A percentile compares a stretch with the other conserved stretches of the same genome.
phyloP scores from a whole-genome alignment of 2,113 vertebrate species.

The Jaculus jaculus region DNA sequence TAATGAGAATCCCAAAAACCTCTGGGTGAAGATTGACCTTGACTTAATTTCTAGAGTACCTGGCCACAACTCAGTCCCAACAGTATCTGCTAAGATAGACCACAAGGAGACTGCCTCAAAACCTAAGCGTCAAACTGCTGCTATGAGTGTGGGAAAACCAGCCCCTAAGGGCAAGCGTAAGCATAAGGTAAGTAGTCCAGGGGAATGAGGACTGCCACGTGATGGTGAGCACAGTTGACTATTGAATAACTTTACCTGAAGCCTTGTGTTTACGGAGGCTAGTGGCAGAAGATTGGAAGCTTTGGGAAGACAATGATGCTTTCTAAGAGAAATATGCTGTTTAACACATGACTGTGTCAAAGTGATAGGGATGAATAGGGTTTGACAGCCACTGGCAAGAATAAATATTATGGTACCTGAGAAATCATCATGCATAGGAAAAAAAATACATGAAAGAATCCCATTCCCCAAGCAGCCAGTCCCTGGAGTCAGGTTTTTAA shows the following conservation, averaged over 20 bases:
- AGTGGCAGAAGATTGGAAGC: too few species aligned
- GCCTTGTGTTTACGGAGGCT: neutral
- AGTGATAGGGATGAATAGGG: neutral
- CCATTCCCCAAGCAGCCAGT: neutral
- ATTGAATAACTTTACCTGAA: neutral
- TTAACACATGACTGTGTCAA: neutral
- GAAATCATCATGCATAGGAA: neutral
- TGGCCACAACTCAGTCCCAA: conserved; percentile 84
- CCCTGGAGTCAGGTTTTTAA: neutral
- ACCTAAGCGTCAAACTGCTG: conserved; percentile 86
- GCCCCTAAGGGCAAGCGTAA: conserved; percentile 94
- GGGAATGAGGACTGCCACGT: neutral
- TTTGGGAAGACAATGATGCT: neutral
- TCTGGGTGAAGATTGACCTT: conserved; percentile 97
- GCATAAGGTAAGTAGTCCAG: conserved; percentile 89
- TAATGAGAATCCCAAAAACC: conserved; percentile 90
- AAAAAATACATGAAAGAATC: neutral
- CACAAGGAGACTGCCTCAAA: conserved; percentile 87
- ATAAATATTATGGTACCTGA: neutral
- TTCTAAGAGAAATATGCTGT: neutral
- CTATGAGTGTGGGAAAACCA: conserved; percentile 87
- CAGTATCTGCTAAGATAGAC: conserved; percentile 82
- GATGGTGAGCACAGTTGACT: neutral
- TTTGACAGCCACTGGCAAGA: neutral
- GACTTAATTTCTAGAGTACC: conserved; percentile 91